Base-by-base conservation (phyloP, 2,113 vertebrate species). In the Crocuta crocuta region DNA sequence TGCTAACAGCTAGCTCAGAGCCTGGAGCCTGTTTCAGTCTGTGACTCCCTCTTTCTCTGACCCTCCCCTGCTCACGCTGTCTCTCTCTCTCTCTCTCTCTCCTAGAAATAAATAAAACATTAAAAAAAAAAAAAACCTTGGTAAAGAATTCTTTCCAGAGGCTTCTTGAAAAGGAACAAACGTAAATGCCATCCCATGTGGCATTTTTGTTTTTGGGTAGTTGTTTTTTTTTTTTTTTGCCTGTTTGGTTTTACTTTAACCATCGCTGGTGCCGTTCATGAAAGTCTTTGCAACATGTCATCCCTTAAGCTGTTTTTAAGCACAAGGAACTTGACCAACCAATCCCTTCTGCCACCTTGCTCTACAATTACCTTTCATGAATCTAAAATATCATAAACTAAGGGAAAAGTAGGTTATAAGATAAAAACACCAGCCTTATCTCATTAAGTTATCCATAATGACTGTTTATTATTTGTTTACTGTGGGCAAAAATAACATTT, bases 251-350 rank as follows among this genome's bases (percentile, higher is more conserved):
- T 53, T 24, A 21, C 55, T 55, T 33, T 55, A 7, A 43, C 53
- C 33, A 8, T 24, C 5, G 1, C 4, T 7, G 23, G 48, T 5
- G 35, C 10, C 9, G 7, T 39, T 58, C 31, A 21, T 0, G 3
- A 19, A 43, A 65, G 50, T 73, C 19, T 66, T 2, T 3, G 19
- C 21, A 33, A 5, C 10, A 11, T 0, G 3, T 45, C 39, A 19
- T 1, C 2, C 19, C 6, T 10, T 9, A 13, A 45, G 19, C n/a
- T 12, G 33, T 0, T 43, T 43, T 0, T 2, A 24, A 45, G 55
- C 55, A 45, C 24, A 13, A 66, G 53, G 6, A 19, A 23, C 8
- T 19, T 0, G 16, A 95, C 31, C 12, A 2, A 43, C 26, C 31
- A 7, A 5, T 12, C 10, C 19, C 7, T 10, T 28, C 53, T 79